Conservation (phyloP, 2,888 invertebrate species). For the Margaritifera margaritifera region DNA sequence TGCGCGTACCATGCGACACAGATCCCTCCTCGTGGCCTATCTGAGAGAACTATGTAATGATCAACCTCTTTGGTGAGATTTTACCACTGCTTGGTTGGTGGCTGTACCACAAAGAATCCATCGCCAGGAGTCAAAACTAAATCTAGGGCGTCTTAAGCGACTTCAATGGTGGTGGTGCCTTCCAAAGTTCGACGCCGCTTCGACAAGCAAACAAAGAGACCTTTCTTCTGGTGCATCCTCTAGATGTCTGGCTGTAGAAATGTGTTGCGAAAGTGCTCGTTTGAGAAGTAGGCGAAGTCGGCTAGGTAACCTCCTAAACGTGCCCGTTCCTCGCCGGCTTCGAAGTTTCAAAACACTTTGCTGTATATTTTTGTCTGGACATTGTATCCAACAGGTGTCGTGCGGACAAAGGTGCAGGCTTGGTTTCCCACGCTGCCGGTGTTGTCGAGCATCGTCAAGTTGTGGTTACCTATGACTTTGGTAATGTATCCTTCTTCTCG, state of each 20-base stretch:
- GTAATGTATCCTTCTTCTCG: conserved; percentile 6
- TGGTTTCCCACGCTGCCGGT: conserved; percentile 5
- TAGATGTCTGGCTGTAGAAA: background rate
- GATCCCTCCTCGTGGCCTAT: background rate
- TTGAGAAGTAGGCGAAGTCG: conserved; percentile 4
- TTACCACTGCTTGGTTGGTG: too few relatives aligned
- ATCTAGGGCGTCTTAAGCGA: background rate
- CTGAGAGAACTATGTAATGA: too few relatives aligned
- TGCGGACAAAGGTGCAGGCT: conserved; percentile 5
- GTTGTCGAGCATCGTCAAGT: background rate
- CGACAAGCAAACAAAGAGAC: background rate
- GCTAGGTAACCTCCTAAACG: conserved; percentile 1
- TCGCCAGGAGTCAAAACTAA: background rate
- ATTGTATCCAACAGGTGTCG: background rate
- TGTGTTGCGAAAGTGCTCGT: background rate
- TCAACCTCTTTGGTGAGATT: too few relatives aligned
- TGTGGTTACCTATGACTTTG: conserved; percentile 1
- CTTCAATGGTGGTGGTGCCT: background rate
- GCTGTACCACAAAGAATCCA: background rate
- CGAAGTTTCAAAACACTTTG: conserved; percentile 10
- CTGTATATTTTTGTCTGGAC: conserved; percentile 6
- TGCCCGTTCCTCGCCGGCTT: conserved; percentile 1
- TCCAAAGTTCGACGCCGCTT: background rate
- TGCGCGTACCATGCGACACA: conserved; percentile 3
- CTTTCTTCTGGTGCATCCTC: background rate